phyloP scores from a whole-genome alignment of 1,140 invertebrate genomes.

The Lepidurus apus region DNA sequence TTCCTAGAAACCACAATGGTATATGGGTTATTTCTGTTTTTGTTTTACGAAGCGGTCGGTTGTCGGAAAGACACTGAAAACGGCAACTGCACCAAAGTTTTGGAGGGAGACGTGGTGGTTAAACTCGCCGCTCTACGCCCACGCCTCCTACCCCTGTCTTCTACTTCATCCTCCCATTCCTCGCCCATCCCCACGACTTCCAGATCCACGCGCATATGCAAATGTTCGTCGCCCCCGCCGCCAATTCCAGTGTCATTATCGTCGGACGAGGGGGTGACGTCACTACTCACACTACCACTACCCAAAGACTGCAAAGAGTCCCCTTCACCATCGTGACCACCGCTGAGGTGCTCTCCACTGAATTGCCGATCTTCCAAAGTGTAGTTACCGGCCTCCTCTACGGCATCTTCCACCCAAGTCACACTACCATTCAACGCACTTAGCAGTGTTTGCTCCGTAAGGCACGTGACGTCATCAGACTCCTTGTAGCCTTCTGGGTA shows the following conservation, averaged over 20 bases:
- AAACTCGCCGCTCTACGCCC: not conserved
- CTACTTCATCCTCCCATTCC: not conserved
- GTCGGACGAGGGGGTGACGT: conserved; percentile 24
- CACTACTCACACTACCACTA: conserved; percentile 5
- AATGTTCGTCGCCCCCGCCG: conserved; percentile 8
- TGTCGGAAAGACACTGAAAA: conserved; percentile 18
- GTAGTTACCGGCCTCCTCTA: not conserved
- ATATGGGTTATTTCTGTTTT: not conserved
- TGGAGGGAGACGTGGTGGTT: not conserved
- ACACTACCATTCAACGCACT: not conserved
- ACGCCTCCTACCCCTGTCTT: not conserved
- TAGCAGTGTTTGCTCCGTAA: not conserved
- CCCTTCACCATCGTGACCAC: not conserved
- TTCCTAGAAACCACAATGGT: not conserved
- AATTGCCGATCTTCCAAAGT: not conserved
- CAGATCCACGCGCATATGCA: conserved; percentile 2
- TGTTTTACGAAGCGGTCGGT: conserved; percentile 1
- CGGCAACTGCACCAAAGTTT: not conserved
- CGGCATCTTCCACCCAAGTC: not conserved
- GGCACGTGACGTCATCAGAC: not conserved
- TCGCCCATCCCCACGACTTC: not conserved
- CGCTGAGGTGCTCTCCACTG: not conserved
- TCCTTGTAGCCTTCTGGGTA: not conserved
- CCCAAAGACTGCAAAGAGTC: conserved; percentile 26
- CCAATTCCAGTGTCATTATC: conserved; percentile 29